A percentile compares a stretch with the other conserved stretches of the same genome.
Conservation (phyloP, 1,140 invertebrate species). For the Triops cancriformis region DNA sequence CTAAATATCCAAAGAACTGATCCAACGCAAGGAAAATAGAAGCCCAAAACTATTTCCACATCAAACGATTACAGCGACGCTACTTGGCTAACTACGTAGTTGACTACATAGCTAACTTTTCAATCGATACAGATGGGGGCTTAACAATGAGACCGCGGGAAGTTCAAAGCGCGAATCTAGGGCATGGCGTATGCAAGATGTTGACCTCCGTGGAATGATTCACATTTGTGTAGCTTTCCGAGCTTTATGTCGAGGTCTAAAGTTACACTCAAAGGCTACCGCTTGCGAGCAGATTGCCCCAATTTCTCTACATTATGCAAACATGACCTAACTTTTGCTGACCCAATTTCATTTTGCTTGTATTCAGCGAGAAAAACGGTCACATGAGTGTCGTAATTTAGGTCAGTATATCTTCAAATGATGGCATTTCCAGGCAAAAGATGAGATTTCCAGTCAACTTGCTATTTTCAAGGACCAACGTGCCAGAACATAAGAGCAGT, state of each 20-base stretch:
- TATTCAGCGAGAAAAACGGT: neutral
- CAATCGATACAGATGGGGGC: neutral
- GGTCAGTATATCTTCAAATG: neutral
- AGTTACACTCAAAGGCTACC: neutral
- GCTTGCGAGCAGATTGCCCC: neutral
- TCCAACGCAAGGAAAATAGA: neutral
- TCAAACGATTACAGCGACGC: constrained; percentile 7
- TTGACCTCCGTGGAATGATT: neutral
- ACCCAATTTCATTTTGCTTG: neutral
- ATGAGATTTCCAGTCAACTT: neutral
- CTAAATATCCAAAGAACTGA: neutral
- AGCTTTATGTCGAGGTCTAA: neutral
- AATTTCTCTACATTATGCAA: neutral
- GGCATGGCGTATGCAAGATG: neutral
- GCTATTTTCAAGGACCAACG: neutral
- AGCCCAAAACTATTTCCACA: neutral
- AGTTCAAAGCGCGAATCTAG: neutral
- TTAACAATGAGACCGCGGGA: neutral
- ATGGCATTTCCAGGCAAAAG: neutral
- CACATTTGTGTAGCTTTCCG: neutral
- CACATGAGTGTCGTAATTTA: neutral
- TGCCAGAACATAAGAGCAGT: neutral
- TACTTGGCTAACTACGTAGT: neutral
- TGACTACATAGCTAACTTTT: neutral
- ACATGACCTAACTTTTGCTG: neutral